Percentiles rank a stretch among this genome's conserved stretches.
Conservation (phyloP, 1,140 invertebrate genomes). For the Caenorhabditis inopinata region DNA sequence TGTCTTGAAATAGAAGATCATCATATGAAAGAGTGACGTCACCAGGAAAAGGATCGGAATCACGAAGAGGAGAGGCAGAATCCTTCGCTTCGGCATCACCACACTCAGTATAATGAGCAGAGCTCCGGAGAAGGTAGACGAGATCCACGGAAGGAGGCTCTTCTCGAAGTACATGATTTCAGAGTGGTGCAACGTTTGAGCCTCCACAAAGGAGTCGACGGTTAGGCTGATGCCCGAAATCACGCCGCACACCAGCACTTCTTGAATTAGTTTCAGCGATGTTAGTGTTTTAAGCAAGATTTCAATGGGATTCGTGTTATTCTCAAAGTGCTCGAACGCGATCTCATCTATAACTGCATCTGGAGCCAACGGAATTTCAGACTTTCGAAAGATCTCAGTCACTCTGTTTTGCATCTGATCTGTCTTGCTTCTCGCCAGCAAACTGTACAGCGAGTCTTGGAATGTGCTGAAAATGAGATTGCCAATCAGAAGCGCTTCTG, state of each 20-base stretch:
- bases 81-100: neutral
- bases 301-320: neutral
- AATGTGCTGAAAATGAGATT: constrained; percentile 1
- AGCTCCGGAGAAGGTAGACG: neutral
- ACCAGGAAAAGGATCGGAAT: neutral
- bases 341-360: constrained; percentile 8
- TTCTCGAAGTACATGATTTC: constrained; percentile 17
- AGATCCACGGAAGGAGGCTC: neutral
- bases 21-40: neutral
- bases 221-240: neutral
- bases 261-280: neutral
- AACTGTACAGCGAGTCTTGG: neutral
- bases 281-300: neutral
- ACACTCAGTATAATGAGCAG: neutral
- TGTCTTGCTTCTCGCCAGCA: constrained; percentile 11
- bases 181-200: neutral
- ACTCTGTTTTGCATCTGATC: neutral
- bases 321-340: neutral
- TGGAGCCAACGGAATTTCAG: neutral
- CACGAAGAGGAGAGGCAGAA: neutral
- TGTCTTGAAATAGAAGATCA: neutral
- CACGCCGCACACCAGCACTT: neutral
- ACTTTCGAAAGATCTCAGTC: neutral
- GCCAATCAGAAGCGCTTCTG: no score
- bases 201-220: neutral